These are phyloP conservation scores for Pachymerium ferrugineum DNA, from an alignment of 2,888 invertebrate genomes.

Conservation along the genomic window DNA sequence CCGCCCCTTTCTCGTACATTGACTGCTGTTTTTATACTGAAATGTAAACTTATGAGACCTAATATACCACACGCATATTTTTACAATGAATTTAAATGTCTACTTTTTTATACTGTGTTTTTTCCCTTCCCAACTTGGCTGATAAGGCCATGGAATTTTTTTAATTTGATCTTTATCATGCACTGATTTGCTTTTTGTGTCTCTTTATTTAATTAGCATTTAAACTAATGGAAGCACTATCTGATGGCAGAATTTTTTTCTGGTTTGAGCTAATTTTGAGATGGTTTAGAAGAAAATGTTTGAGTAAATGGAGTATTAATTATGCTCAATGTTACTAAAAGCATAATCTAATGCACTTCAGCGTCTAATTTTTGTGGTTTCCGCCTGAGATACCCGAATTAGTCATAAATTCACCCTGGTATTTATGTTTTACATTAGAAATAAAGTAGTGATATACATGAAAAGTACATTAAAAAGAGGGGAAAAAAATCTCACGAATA, in stretches of 20 bases:
- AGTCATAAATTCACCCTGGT: too few species aligned
- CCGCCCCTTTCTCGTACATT: neutral
- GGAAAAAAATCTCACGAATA: too few species aligned
- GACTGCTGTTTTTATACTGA: constrained; percentile 10
- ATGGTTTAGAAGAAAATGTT: neutral
- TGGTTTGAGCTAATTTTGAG: neutral
- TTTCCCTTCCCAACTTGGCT: too few species aligned
- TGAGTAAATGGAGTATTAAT: neutral
- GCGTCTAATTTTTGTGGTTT: too few species aligned
- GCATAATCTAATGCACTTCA: too few species aligned
- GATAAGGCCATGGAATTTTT: neutral
- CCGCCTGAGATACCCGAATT: too few species aligned
- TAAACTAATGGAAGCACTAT: neutral
- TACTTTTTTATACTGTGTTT: neutral
- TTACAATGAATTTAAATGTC: neutral
- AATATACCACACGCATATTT: constrained; percentile 1
- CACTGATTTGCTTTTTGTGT: neutral
- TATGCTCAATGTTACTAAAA: too few species aligned
- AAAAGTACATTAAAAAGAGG: too few species aligned
- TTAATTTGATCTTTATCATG: neutral
- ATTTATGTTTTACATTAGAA: too few species aligned
- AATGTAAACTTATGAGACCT: neutral
- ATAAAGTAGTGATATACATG: too few species aligned
- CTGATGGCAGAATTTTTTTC: neutral
- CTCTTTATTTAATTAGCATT: neutral